Evolutionary conservation across 2,888 invertebrate species (phyloP).

Genomic region (Cylindroiulus punctatus): DNA sequence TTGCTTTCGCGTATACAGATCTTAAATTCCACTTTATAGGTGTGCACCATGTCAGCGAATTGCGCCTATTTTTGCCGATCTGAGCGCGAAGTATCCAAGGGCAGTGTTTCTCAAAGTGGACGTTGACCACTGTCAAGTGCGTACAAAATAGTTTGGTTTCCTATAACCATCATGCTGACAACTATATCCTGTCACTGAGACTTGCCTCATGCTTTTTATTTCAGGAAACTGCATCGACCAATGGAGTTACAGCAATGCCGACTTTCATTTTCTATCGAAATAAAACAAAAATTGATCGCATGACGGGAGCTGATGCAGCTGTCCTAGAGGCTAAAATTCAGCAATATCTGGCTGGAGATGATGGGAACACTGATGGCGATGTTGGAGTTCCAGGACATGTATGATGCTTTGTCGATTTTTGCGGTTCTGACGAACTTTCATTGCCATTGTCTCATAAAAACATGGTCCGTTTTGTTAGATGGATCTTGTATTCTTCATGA

Average conservation of each 20-base stretch:
- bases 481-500: conserved; percentile 86
- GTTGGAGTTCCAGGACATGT: conserved; percentile 81
- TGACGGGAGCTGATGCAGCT: conserved; percentile 87
- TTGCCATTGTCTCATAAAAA: neutral
- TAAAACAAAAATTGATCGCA: conserved; percentile 82
- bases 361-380: conserved; percentile 57
- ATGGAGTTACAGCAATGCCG: conserved; percentile 96
- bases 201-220: conserved; percentile 44
- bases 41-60: conserved; percentile 97
- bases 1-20: conserved; percentile 50
- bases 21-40: conserved; percentile 71
- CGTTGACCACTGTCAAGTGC: conserved; percentile 87
- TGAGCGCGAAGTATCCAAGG: conserved; percentile 85
- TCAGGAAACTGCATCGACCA: conserved; percentile 81
- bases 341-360: conserved; percentile 69
- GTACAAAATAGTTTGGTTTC: neutral
- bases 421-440: no score
- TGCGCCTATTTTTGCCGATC: conserved; percentile 89
- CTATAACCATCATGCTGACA: neutral
- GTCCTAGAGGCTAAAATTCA: conserved; percentile 88
- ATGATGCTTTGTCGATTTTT: conserved; percentile 65
- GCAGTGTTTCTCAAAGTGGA: conserved; percentile 94
- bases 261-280: conserved; percentile 96
- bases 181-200: neutral
- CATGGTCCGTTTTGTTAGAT: conserved; percentile 72